Evolutionary conservation across 2,797 vertebrate genomes (phyloP).

Genomic region (Chiroxiphia lanceolata): DNA sequence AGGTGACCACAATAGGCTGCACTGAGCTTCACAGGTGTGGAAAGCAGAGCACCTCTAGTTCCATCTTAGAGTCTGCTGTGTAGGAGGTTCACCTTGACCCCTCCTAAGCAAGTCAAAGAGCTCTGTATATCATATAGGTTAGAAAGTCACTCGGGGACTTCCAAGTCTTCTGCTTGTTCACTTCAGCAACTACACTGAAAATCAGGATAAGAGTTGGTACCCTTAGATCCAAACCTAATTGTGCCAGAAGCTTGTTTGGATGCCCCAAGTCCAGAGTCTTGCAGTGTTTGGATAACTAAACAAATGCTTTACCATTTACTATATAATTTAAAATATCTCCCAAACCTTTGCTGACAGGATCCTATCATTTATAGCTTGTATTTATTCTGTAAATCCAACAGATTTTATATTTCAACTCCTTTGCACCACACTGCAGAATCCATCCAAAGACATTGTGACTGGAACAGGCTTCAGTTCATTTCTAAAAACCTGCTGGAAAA

Average conservation of each 20-base stretch:
- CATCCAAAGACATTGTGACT: background rate
- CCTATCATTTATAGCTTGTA: background rate
- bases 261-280: background rate
- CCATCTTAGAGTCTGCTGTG: background rate
- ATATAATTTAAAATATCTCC: background rate
- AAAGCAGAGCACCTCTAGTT: background rate
- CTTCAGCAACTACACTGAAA: background rate
- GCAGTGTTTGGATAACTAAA: background rate
- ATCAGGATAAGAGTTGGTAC: background rate
- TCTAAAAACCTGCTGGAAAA: background rate
- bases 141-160: background rate
- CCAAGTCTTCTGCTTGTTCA: background rate
- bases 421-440: background rate
- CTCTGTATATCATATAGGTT: accelerated
- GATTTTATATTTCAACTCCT: background rate
- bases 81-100: background rate
- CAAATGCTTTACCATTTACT: background rate
- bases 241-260: background rate
- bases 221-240: background rate
- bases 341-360: background rate
- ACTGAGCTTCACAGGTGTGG: background rate
- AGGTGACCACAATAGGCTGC: background rate
- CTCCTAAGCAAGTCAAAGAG: background rate
- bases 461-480: background rate
- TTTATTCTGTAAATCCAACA: background rate